Evolutionary conservation across 2,888 invertebrate genomes (phyloP).

Genomic region (Andricus curvator): DNA sequence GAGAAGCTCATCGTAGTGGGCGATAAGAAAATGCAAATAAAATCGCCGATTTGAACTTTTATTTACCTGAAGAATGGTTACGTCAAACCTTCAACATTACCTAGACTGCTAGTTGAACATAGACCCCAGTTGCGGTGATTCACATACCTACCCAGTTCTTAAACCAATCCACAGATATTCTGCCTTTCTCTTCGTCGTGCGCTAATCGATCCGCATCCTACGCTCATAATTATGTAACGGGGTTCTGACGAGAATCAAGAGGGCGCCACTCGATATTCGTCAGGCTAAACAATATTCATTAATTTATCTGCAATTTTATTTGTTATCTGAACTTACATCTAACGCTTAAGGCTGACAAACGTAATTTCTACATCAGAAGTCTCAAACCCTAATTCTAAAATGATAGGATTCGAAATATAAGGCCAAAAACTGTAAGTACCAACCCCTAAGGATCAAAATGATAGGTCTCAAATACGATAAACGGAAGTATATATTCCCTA

Average conservation of each 20-base stretch:
- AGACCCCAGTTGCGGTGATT: conserved; percentile 72
- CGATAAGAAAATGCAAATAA: background rate
- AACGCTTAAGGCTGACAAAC: too few species aligned
- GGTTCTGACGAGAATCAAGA: conserved; percentile 64
- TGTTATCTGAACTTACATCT: too few species aligned
- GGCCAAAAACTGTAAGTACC: too few species aligned
- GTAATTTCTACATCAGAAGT: too few species aligned
- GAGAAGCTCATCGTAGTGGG: background rate
- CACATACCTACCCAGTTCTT: conserved; percentile 69
- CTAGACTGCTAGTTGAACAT: background rate
- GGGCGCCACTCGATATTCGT: conserved; percentile 51
- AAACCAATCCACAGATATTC: conserved; percentile 73
- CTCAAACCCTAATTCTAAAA: too few species aligned
- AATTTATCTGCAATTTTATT: background rate
- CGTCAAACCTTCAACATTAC: background rate
- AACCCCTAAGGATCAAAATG: too few species aligned
- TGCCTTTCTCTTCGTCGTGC: conserved; percentile 77
- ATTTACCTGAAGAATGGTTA: background rate
- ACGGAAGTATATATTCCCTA: background rate
- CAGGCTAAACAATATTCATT: background rate
- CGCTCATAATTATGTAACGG: conserved; percentile 76
- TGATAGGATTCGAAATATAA: too few species aligned
- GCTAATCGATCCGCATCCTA: conserved; percentile 78
- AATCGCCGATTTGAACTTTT: background rate
- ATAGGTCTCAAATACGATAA: background rate